Evolutionary conservation across 2,113 vertebrate species (phyloP).

Genomic region (Malaclemys terrapin): DNA sequence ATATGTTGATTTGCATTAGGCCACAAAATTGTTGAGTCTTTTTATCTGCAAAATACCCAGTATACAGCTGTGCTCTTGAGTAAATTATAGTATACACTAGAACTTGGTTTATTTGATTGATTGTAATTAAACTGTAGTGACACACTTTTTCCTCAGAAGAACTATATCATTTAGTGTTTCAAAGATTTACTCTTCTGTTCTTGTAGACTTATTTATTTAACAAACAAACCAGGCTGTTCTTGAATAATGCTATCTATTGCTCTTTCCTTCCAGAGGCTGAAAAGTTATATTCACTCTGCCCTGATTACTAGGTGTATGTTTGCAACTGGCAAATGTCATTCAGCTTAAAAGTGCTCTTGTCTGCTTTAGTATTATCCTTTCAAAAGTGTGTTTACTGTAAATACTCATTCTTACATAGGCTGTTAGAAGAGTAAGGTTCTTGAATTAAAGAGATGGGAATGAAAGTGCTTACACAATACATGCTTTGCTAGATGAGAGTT

Average conservation of each 20-base stretch:
- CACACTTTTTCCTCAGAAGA: not conserved
- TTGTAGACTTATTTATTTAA: not conserved
- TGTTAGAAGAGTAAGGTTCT: not conserved
- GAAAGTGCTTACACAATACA: not conserved
- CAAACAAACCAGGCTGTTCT: not conserved
- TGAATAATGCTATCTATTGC: not conserved
- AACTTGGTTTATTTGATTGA: not conserved
- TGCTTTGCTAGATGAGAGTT: not conserved
- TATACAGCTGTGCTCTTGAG: not conserved
- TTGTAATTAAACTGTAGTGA: not conserved
- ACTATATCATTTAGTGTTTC: not conserved
- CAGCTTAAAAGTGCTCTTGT: not conserved
- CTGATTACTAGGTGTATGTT: not conserved
- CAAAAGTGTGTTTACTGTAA: not conserved
- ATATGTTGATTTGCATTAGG: not conserved
- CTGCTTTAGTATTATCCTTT: not conserved
- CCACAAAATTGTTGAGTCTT: not conserved
- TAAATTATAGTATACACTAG: not conserved
- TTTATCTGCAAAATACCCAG: not conserved
- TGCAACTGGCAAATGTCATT: not conserved
- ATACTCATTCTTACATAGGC: not conserved
- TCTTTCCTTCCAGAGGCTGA: not conserved
- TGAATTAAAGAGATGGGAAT: not conserved
- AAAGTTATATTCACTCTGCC: not conserved
- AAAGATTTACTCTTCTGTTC: not conserved